Base-by-base conservation (phyloP, 2,888 invertebrate genomes). In the Drosophila demipolita region DNA sequence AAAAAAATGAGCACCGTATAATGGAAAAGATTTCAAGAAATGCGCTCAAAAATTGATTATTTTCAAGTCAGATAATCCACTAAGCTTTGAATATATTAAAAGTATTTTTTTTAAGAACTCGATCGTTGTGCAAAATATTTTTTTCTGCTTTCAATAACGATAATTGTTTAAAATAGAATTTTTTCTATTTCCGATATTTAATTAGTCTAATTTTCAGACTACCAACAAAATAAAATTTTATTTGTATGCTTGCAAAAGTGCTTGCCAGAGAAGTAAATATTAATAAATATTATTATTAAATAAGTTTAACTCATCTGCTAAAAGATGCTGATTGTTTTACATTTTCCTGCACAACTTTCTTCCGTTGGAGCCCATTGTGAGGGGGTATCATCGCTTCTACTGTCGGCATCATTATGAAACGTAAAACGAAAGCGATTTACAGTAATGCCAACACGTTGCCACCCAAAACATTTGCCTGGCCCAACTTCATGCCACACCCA, bases 401-500 rank as follows among this genome's bases (percentile, higher is more conserved):
- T 73, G 78, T 70, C 75, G 72, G 67, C 77, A 75, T 87, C 85
- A 91, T 91, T 89, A 87, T 91, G 90, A 87, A 90, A 84, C 87
- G 90, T 89, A 89, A 88, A 83, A 79, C 82, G 83, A 84, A 91
- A 91, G 90, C 90, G 90, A 91, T 89, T 89, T 90, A 87, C 82
- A 89, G 89, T 89, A 89, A 89, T 90, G 85, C 90, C 79, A 82
- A 90, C 89, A 90, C 89, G 87, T 90, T 88, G 71, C 87, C 88
- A 72, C 78, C 83, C 40, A 59, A 33, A 60, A 50, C 75, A 64
- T 58, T 78, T 62, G 70, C 58, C 5, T 45, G 23, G 40, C 40
- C 42, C 49, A 11, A 4, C 45, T 11, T 1, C 23, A 7, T 17
- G 32, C 26, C 12, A 40, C 23, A 20, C 29, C 11, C 54, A 61